Evolutionary conservation across 2,797 vertebrate species (phyloP).

Genomic region (Spinus olivaceus): DNA sequence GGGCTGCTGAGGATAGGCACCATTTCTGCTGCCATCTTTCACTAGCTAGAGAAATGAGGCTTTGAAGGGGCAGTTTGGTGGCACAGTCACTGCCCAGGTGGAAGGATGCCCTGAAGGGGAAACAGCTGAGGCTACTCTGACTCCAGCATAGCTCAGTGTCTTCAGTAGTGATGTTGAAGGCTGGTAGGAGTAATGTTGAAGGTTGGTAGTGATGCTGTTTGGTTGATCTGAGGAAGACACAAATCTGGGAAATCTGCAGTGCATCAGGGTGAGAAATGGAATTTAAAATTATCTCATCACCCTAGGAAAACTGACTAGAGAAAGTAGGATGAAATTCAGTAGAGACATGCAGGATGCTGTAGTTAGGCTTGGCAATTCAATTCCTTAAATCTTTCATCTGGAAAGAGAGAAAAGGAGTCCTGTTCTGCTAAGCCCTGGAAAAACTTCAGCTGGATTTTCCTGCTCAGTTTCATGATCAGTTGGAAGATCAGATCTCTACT

Average conservation of each 20-base stretch:
- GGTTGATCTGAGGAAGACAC: background rate
- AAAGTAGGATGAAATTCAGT: background rate
- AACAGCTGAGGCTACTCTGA: background rate
- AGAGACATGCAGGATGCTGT: background rate
- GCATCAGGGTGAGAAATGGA: background rate
- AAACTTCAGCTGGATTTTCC: background rate
- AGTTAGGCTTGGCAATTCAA: background rate
- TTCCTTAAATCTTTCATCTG: background rate
- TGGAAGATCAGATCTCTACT: background rate
- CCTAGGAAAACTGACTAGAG: background rate
- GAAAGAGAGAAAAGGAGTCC: background rate
- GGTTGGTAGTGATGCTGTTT: background rate
- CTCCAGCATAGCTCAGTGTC: background rate
- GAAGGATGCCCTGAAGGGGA: background rate
- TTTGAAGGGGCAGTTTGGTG: background rate
- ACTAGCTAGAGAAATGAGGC: background rate
- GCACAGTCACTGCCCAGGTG: background rate
- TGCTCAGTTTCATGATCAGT: background rate
- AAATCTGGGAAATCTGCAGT: background rate
- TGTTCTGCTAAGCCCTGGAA: background rate
- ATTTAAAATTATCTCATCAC: background rate
- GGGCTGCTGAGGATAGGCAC: background rate
- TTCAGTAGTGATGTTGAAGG: background rate
- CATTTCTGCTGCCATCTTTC: background rate
- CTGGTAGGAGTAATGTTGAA: background rate